Base-by-base conservation (phyloP, 2,797 vertebrate species). In the Atherinosoma microstoma region DNA sequence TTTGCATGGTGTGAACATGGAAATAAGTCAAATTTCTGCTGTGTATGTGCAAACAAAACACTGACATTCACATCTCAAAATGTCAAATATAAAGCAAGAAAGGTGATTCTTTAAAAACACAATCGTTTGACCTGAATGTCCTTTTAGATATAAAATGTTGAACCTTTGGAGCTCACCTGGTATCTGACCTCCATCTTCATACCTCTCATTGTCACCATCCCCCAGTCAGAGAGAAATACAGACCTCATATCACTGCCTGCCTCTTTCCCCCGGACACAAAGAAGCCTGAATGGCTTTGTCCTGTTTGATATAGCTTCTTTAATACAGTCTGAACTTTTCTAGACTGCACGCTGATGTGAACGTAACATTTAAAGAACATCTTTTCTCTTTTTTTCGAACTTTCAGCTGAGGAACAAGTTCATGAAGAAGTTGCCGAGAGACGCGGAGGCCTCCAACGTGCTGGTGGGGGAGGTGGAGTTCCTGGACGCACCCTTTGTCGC, bases 371-470 rank as follows among this genome's bases (percentile, higher is more conserved):
- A 66, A 71, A 11, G 8, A 20, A 69, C 51, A 8, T 53, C 30
- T 64, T 2, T 54, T 61, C 42, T 15, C 42, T 15, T 20, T 84
- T 80, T 85, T 68, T 86, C 20, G 4, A 8, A 0, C 29, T 59
- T 65, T 35, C 76, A 99, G 98, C 91, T 99, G 85, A 99, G 96
- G 94, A 99, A 99, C 85, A 99, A 99, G 87, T 99, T 99, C 90
- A 99, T 99, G 97, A 99, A 99, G 94, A 99, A 99, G 64, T 86
- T 99, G 87, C 97, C 98, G 13, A 97, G 97, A 76, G 98, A 99
- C 1, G 98, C 98, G 0, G 98, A 99, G 90, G 98, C 98, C 73
- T 99, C 97, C 90, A 99, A 99, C 0, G 97, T 99, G 71, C 94
- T 99, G 67, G 98, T 99, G 1, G 98, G 98, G 66, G 98, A 99